phyloP scores from a whole-genome alignment of 1,140 invertebrate species.

The Melipona quadrifasciata region DNA sequence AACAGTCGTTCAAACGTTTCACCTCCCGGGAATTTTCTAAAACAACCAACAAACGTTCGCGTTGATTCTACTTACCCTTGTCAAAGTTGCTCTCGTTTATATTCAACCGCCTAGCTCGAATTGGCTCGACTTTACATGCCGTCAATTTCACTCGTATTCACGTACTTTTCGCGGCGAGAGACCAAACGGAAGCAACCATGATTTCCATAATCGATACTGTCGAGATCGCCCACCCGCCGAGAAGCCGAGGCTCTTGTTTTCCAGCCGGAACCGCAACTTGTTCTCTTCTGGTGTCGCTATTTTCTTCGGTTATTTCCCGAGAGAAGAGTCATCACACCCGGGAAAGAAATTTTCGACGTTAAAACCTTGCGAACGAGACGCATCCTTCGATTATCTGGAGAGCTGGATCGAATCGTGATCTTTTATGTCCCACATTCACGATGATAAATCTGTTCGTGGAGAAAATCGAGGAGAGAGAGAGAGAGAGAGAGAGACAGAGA shows the following conservation, averaged over 20 bases:
- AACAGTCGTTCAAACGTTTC: neutral
- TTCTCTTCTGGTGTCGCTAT: slow-evolving; percentile 42
- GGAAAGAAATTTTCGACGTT: slow-evolving; percentile 45
- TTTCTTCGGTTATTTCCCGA: slow-evolving; percentile 62
- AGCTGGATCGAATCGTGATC: slow-evolving; percentile 52
- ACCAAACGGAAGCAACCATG: slow-evolving; percentile 21
- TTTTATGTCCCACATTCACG: slow-evolving; percentile 28
- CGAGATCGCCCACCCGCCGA: slow-evolving; percentile 14
- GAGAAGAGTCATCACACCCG: slow-evolving; percentile 54
- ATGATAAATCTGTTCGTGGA: slow-evolving; percentile 1
- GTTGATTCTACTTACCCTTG: slow-evolving; percentile 49
- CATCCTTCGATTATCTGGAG: slow-evolving; percentile 40
- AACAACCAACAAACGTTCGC: slow-evolving; percentile 16
- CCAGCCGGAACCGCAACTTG: slow-evolving; percentile 7
- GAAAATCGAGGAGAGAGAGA: neutral
- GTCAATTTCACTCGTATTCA: slow-evolving; percentile 37
- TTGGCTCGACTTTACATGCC: slow-evolving; percentile 47
- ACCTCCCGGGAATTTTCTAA: neutral
- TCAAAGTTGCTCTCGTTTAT: slow-evolving; percentile 52
- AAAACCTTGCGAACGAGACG: slow-evolving; percentile 31
- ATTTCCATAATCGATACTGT: slow-evolving; percentile 66
- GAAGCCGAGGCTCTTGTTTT: slow-evolving; percentile 19
- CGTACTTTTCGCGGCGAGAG: slow-evolving; percentile 30
- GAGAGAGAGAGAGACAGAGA: neutral
- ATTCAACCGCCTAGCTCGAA: slow-evolving; percentile 44